Evolutionary conservation across 2,888 invertebrate genomes (phyloP).

Genomic region (Nesidiocoris tenuis): DNA sequence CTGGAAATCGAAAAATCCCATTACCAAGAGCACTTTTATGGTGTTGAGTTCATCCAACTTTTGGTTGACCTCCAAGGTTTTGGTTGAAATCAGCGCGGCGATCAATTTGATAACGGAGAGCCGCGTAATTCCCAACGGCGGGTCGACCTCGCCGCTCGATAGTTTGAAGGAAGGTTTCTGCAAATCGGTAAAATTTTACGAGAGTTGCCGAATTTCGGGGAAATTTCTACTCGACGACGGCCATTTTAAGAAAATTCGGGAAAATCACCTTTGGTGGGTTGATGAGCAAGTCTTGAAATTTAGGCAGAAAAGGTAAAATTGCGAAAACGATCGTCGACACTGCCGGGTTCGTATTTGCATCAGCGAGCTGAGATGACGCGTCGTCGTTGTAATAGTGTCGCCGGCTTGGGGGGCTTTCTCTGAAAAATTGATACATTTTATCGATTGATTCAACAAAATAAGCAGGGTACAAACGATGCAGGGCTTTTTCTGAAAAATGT

Average conservation of each 20-base stretch:
- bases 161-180: conserved; percentile 64
- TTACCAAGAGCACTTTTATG: conserved; percentile 60
- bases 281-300: conserved; percentile 67
- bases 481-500: too few relatives aligned
- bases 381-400: conserved; percentile 32
- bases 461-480: too few relatives aligned
- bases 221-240: too few relatives aligned
- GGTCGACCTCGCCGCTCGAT: conserved; percentile 65
- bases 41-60: conserved; percentile 63
- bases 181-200: conserved; percentile 45
- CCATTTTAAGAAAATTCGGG: too few relatives aligned
- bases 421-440: too few relatives aligned
- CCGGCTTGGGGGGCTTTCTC: conserved; percentile 35
- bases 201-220: too few relatives aligned
- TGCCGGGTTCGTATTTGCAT: conserved; percentile 53
- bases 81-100: conserved; percentile 71
- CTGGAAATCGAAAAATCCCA: too few relatives aligned
- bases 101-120: conserved; percentile 78
- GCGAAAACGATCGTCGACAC: conserved; percentile 65
- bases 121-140: conserved; percentile 76
- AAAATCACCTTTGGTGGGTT: conserved; percentile 72
- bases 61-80: conserved; percentile 69
- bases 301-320: conserved; percentile 66
- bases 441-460: too few relatives aligned
- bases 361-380: conserved; percentile 10